Percentiles rank a stretch among this genome's conserved stretches.
phyloP scores from a whole-genome alignment of 2,797 vertebrate species.

The Typhlichthys eigenmanni region DNA sequence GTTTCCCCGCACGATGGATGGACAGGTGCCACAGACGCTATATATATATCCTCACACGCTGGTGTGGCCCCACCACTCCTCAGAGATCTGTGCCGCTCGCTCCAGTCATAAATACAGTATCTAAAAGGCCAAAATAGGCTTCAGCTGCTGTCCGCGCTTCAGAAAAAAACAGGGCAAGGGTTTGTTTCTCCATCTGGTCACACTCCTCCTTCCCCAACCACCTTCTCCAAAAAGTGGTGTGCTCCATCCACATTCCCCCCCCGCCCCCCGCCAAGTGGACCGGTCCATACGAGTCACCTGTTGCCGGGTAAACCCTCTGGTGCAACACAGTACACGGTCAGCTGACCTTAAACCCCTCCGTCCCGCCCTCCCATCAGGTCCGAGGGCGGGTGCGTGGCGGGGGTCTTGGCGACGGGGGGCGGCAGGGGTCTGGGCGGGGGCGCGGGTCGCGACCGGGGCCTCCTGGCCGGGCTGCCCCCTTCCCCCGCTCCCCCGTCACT shows the following conservation, averaged over 20 bases:
- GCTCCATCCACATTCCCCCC: slow-evolving; percentile 3
- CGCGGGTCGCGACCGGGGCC: slow-evolving; percentile 49
- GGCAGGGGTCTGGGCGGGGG: slow-evolving; percentile 65
- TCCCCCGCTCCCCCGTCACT: slow-evolving; percentile 66
- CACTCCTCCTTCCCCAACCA: too few relatives aligned
- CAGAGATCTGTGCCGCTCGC: too few relatives aligned
- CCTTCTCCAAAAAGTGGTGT: slow-evolving; percentile 10
- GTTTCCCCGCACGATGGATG: too few relatives aligned
- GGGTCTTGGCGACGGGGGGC: slow-evolving; percentile 57
- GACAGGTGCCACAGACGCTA: too few relatives aligned
- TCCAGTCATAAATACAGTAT: too few relatives aligned
- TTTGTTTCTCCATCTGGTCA: too few relatives aligned
- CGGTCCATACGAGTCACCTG: not conserved
- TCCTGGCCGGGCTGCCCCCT: slow-evolving; percentile 59
- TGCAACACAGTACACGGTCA: not conserved
- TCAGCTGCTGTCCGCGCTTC: too few relatives aligned
- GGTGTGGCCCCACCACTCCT: too few relatives aligned
- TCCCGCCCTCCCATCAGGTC: slow-evolving; percentile 69
- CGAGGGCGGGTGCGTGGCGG: slow-evolving; percentile 44
- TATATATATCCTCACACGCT: too few relatives aligned
- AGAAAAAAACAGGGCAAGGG: too few relatives aligned
- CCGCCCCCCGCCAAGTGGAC: slow-evolving; percentile 8
- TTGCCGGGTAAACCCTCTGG: not conserved
- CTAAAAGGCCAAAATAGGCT: too few relatives aligned
- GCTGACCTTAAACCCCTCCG: slow-evolving; percentile 36